Percentiles rank a stretch among this genome's conserved stretches.
Evolutionary conservation across 2,113 vertebrate species (phyloP).

Genomic region (Anser cygnoides): DNA sequence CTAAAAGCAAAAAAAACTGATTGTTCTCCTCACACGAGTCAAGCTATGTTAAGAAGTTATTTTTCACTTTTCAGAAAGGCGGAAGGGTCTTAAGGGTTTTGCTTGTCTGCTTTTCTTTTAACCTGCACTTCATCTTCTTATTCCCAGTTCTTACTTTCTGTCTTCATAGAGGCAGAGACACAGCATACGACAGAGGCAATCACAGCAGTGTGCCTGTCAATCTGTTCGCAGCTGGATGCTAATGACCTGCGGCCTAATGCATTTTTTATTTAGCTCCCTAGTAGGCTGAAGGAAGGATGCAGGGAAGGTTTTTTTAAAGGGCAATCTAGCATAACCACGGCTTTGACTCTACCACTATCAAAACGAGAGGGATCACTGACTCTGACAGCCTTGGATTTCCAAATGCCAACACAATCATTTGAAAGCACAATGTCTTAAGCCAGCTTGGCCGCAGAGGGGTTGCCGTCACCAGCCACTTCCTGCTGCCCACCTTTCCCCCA

Average conservation of each 20-base stretch:
- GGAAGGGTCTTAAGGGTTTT: not conserved
- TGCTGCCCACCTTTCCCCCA: not conserved
- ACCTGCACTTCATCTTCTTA: not conserved
- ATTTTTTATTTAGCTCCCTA: not conserved
- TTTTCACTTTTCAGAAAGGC: not conserved
- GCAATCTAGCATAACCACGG: not conserved
- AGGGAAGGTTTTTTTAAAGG: not conserved
- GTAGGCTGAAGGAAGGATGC: not conserved
- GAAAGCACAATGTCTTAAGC: not conserved
- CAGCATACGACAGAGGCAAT: not conserved
- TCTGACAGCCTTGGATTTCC: not conserved
- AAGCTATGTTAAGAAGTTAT: not conserved
- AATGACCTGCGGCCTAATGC: no score
- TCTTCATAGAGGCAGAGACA: not conserved
- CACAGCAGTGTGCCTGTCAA: not conserved
- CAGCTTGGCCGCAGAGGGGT: not conserved
- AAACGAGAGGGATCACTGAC: rapidly evolving
- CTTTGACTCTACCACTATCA: not conserved
- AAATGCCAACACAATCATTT: not conserved
- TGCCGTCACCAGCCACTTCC: rapidly evolving
- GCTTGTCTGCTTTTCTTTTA: not conserved
- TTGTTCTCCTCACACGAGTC: not conserved
- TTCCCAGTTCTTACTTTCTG: not conserved
- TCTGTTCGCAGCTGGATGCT: not conserved
- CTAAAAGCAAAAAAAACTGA: not conserved